These are phyloP conservation scores for Teleogryllus occipitalis DNA, from an alignment of 1,140 invertebrate species.

Conservation along the genomic window DNA sequence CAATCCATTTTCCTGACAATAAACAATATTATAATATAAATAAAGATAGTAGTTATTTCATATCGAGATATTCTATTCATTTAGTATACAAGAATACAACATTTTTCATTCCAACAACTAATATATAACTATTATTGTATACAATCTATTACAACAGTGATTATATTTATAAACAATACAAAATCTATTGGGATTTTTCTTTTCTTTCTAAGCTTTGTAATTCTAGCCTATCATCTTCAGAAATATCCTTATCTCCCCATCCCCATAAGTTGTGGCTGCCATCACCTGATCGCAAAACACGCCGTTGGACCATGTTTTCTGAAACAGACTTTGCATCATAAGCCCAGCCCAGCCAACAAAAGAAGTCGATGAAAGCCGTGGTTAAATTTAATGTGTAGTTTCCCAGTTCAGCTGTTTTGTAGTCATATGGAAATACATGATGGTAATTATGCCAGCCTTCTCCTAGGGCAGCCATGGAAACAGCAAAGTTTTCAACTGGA, in stretches of 20 bases:
- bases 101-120: constrained; percentile 32
- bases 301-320: constrained; percentile 28
- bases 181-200: background rate
- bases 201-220: background rate
- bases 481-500: constrained; percentile 59
- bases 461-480: constrained; percentile 61
- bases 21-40: too few relatives aligned
- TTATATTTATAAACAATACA: background rate
- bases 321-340: constrained; percentile 48
- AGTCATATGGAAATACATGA: constrained; percentile 87
- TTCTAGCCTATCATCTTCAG: constrained; percentile 16
- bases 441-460: constrained; percentile 91
- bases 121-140: background rate
- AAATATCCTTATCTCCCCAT: constrained; percentile 22
- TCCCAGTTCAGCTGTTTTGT: constrained; percentile 74
- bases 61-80: too few relatives aligned
- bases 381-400: constrained; percentile 54
- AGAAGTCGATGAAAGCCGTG: constrained; percentile 62
- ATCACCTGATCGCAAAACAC: constrained; percentile 31
- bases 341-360: constrained; percentile 62
- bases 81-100: constrained; percentile 30
- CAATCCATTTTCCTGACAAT: too few relatives aligned
- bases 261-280: constrained; percentile 24
- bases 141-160: background rate
- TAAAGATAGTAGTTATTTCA: too few relatives aligned